A percentile compares a stretch with the other conserved stretches of the same genome.
Conservation (phyloP, 2,888 invertebrate genomes). For the Eledona agricola region DNA sequence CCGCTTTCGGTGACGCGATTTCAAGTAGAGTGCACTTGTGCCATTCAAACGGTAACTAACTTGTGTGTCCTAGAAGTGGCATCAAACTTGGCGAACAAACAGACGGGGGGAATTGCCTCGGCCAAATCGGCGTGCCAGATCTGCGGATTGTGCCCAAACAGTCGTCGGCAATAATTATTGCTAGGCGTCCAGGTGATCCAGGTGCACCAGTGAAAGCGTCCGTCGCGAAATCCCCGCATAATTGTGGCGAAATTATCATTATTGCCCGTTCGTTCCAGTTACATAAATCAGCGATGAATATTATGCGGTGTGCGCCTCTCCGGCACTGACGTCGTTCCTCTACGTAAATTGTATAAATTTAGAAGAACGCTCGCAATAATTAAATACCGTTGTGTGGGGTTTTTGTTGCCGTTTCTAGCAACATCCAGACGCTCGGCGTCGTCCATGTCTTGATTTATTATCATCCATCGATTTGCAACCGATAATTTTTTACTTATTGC, state of each 20-base stretch:
- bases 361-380: constrained; percentile 15
- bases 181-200: too few relatives aligned
- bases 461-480: background rate
- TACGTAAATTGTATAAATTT: constrained; percentile 22
- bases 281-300: too few relatives aligned
- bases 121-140: constrained; percentile 50
- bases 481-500: background rate
- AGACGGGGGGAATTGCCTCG: constrained; percentile 41
- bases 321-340: constrained; percentile 18
- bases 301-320: constrained; percentile 9
- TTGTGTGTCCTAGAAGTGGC: constrained; percentile 42
- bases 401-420: too few relatives aligned
- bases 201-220: too few relatives aligned
- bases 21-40: constrained; percentile 31
- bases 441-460: background rate
- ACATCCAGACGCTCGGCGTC: too few relatives aligned
- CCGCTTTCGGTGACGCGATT: constrained; percentile 13
- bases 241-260: too few relatives aligned
- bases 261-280: too few relatives aligned
- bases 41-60: constrained; percentile 39
- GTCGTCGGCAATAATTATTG: too few relatives aligned
- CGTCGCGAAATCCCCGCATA: too few relatives aligned
- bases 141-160: constrained; percentile 32
- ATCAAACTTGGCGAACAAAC: constrained; percentile 42
- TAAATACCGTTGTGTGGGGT: too few relatives aligned